phyloP scores from a whole-genome alignment of 2,113 vertebrate species.

The Muntiacus muntjak region DNA sequence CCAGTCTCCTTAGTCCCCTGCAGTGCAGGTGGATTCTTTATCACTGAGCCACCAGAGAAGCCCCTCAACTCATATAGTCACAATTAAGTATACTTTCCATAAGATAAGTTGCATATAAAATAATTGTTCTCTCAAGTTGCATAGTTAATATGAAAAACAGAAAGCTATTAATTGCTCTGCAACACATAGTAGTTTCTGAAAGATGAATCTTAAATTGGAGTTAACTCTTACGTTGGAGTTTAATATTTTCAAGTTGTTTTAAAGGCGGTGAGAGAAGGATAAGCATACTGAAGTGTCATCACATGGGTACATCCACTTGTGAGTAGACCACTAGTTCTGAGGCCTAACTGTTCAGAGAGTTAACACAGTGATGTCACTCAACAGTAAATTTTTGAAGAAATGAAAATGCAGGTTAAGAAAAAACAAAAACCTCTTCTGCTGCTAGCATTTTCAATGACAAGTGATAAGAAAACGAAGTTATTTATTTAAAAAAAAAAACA shows the following conservation, averaged over 20 bases:
- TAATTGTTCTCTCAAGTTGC: background rate
- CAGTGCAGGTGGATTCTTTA: background rate
- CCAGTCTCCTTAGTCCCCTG: background rate
- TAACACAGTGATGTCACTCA: background rate
- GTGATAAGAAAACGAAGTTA: background rate
- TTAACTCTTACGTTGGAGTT: background rate
- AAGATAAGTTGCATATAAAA: background rate
- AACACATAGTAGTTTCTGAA: conserved; percentile 7
- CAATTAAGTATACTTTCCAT: background rate
- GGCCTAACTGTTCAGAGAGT: background rate
- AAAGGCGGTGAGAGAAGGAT: background rate
- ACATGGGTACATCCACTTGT: background rate
- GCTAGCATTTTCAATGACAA: background rate
- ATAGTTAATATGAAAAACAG: conserved; percentile 8
- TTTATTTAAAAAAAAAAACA: background rate
- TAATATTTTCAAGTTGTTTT: conserved; percentile 14
- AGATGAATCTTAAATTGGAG: background rate
- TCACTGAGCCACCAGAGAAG: background rate
- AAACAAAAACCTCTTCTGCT: background rate
- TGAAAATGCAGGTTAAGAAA: conserved; percentile 6
- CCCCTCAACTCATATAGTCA: background rate
- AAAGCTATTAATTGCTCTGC: background rate
- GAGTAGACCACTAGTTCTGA: background rate
- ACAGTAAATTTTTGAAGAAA: background rate
- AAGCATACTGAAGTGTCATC: background rate